These are phyloP conservation scores for Nymphicus hollandicus DNA, from an alignment of 2,113 vertebrate genomes.

Conservation along the genomic window DNA sequence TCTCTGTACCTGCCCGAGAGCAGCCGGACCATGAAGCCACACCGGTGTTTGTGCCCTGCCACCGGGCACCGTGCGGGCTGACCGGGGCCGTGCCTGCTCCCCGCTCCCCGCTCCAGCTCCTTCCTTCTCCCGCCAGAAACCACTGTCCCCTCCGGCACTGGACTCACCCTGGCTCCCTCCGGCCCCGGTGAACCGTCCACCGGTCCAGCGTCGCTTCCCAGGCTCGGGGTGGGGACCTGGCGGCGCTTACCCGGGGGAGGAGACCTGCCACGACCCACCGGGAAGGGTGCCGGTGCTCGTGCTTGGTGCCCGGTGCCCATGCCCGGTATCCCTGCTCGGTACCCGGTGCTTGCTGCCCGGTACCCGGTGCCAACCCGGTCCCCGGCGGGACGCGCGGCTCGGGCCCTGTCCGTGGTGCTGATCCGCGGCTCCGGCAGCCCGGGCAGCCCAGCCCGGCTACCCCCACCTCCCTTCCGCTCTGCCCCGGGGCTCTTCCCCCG, in stretches of 20 bases:
- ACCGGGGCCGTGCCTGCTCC: neutral
- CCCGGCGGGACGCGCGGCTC: neutral
- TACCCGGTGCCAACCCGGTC: neutral
- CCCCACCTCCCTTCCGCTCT: neutral
- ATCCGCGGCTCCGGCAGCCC: neutral
- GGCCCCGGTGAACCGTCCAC: neutral
- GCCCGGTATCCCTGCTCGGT: too few relatives aligned
- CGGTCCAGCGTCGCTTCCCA: neutral
- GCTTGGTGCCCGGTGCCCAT: neutral
- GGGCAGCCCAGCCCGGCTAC: neutral
- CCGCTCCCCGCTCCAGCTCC: neutral
- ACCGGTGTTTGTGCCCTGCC: neutral
- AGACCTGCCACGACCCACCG: neutral
- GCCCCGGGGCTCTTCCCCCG: neutral
- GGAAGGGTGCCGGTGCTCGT: too few relatives aligned
- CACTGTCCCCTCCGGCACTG: neutral
- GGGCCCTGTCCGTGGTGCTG: conserved; percentile 54
- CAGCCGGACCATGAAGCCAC: neutral
- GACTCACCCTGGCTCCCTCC: neutral
- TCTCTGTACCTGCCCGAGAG: fast-evolving
- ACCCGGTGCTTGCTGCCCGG: neutral
- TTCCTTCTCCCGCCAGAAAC: neutral
- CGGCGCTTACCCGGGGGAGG: fast-evolving
- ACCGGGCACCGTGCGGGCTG: neutral
- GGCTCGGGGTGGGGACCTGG: neutral